phyloP scores from a whole-genome alignment of 2,888 invertebrate species.

The Phoenoteleia sp. region DNA sequence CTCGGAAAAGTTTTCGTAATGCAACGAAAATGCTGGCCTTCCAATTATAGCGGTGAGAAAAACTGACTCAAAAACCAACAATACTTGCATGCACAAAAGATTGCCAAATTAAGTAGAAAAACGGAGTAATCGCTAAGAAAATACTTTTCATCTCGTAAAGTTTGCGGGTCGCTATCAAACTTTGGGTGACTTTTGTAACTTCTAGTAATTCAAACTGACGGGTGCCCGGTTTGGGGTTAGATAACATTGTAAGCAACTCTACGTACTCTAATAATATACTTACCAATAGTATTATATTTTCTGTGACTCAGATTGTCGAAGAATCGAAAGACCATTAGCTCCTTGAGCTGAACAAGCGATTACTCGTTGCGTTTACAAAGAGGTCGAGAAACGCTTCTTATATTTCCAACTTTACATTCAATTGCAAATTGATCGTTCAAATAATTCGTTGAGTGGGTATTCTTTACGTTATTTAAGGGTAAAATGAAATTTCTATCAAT shows the following conservation, averaged over 20 bases:
- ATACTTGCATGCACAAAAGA: constrained; percentile 62
- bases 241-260: constrained; percentile 77
- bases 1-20: constrained; percentile 28
- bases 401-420: constrained; percentile 27
- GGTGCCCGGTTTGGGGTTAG: constrained; percentile 69
- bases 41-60: constrained; percentile 56
- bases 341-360: constrained; percentile 7
- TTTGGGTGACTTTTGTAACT: constrained; percentile 71
- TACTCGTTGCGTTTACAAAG: background rate
- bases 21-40: constrained; percentile 47
- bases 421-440: constrained; percentile 48
- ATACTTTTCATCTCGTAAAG: constrained; percentile 71
- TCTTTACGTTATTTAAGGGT: constrained; percentile 22
- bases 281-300: constrained; percentile 74
- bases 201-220: constrained; percentile 74
- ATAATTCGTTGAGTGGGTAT: constrained; percentile 9
- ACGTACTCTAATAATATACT: constrained; percentile 79
- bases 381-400: background rate
- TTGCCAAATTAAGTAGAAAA: constrained; percentile 70
- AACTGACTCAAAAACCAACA: constrained; percentile 44
- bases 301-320: constrained; percentile 31
- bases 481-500: constrained; percentile 4
- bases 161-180: constrained; percentile 62
- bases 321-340: constrained; percentile 38
- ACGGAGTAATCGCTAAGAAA: constrained; percentile 69